Conservation (phyloP, 2,888 invertebrate genomes). For the Nematopogon swammerdamellus region DNA sequence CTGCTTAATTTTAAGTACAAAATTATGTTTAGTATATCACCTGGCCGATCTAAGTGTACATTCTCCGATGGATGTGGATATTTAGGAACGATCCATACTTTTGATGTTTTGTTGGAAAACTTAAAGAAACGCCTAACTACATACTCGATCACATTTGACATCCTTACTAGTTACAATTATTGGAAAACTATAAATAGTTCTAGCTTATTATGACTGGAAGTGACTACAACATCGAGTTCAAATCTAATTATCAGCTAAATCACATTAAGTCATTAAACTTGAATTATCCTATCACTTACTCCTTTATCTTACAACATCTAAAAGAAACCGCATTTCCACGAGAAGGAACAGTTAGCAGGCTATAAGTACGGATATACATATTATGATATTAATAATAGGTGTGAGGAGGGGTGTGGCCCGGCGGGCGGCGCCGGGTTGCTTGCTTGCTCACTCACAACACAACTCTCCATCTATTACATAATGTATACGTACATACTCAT, state of each 20-base stretch:
- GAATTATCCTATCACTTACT: no score
- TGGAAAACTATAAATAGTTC: not conserved
- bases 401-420: no score
- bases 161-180: conserved; percentile 30
- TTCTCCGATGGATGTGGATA: conserved; percentile 27
- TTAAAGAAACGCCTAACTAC: not conserved
- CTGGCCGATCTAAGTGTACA: not conserved
- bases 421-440: no score
- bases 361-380: no score
- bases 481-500: not conserved
- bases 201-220: conserved; percentile 50
- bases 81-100: conserved; percentile 42
- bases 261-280: conserved; percentile 29
- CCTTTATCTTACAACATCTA: no score
- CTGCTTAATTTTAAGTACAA: no score
- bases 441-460: no score
- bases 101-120: conserved; percentile 1
- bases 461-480: no score
- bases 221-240: conserved; percentile 47
- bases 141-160: conserved; percentile 14
- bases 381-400: no score
- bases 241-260: conserved; percentile 40
- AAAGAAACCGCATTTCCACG: no score
- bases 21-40: no score
- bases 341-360: no score